Evolutionary conservation across 2,113 vertebrate species (phyloP).

Genomic region (Phalacrocorax pelagicus): DNA sequence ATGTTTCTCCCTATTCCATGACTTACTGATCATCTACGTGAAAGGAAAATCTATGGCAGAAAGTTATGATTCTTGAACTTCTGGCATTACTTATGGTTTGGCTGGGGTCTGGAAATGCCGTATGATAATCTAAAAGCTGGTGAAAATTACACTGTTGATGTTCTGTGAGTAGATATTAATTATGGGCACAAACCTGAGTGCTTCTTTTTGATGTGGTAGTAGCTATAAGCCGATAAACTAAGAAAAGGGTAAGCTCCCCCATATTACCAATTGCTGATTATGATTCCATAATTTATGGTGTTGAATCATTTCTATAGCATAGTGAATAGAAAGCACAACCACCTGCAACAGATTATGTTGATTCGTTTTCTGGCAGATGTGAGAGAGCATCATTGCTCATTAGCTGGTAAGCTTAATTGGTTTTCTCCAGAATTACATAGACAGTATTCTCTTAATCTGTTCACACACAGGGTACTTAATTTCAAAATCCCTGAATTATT

Average conservation of each 20-base stretch:
- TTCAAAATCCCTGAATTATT: slow-evolving; percentile 56
- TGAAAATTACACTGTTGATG: neutral
- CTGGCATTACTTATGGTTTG: neutral
- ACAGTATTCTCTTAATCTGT: slow-evolving; percentile 62
- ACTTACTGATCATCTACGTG: neutral
- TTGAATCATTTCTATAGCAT: neutral
- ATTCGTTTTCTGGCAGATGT: slow-evolving; percentile 56
- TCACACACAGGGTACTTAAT: slow-evolving; percentile 45
- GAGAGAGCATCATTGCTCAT: slow-evolving; percentile 42
- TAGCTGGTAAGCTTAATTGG: slow-evolving; percentile 55
- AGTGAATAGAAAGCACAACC: neutral
- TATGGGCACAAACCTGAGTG: neutral
- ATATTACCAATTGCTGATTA: neutral
- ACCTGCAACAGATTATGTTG: slow-evolving; percentile 51
- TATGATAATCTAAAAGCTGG: neutral
- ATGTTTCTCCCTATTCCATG: neutral
- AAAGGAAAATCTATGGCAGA: neutral
- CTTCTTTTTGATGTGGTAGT: neutral
- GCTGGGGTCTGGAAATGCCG: neutral
- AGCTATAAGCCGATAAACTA: neutral
- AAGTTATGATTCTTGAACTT: neutral
- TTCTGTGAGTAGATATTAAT: slow-evolving; percentile 17
- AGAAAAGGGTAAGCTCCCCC: neutral
- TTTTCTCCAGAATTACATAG: slow-evolving; percentile 58
- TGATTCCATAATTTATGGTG: slow-evolving; percentile 22